Conservation (phyloP, 2,113 vertebrate genomes). For the Circaetus gallicus region DNA sequence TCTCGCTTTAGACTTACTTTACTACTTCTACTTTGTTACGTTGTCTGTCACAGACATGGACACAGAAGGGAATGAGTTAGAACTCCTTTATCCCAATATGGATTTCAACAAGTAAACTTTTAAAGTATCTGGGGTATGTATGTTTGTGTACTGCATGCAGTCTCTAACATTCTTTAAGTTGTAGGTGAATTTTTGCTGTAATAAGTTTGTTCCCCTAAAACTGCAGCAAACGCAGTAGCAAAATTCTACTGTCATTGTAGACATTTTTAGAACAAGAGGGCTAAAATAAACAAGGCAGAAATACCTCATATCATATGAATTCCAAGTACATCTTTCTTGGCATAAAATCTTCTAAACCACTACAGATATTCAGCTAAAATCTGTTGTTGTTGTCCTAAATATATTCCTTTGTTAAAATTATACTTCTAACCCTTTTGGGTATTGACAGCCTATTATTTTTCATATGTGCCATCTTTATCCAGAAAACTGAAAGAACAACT, state of each 20-base stretch:
- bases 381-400: slow-evolving; percentile 60
- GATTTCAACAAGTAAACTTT: background rate
- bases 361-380: slow-evolving; percentile 28
- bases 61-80: background rate
- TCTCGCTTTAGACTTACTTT: background rate
- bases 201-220: background rate
- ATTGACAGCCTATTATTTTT: slow-evolving; percentile 79
- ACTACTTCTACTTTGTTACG: background rate
- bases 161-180: background rate
- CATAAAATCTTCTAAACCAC: slow-evolving; percentile 2
- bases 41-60: background rate
- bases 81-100: background rate
- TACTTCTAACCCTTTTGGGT: slow-evolving; percentile 57
- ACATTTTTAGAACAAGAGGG: background rate
- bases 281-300: slow-evolving; percentile 35
- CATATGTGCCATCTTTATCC: slow-evolving; percentile 66
- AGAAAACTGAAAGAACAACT: slow-evolving; percentile 73
- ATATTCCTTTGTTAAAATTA: slow-evolving; percentile 61
- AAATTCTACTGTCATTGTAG: background rate
- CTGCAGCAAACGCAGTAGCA: background rate
- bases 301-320: background rate
- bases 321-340: slow-evolving; percentile 14
- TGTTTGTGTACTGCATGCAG: fast-evolving
- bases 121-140: background rate
- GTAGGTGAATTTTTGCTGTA: background rate